Conservation (phyloP, 2,797 vertebrate genomes). For the Aplochiton taeniatus region DNA sequence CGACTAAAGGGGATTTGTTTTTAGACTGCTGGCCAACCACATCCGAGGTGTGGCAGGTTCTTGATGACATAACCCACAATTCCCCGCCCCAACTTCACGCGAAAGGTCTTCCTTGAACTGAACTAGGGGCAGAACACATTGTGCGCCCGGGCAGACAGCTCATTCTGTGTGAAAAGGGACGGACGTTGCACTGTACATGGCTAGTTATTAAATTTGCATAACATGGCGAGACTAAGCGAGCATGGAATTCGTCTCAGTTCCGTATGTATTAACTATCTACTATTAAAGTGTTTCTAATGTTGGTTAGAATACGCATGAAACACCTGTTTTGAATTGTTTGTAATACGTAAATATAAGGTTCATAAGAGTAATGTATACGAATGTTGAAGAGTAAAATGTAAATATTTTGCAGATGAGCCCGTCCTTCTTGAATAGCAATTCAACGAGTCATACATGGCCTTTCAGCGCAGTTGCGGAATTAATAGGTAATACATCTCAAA, state of each 20-base stretch:
- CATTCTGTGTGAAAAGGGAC: too few relatives aligned
- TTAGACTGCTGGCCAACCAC: too few relatives aligned
- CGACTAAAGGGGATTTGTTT: too few relatives aligned
- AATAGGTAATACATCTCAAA: constrained; percentile 65
- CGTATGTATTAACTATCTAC: constrained; percentile 54
- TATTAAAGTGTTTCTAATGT: too few relatives aligned
- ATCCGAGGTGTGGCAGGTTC: too few relatives aligned
- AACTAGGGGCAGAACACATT: too few relatives aligned
- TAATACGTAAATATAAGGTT: background rate
- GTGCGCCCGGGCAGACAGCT: too few relatives aligned
- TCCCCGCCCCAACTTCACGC: too few relatives aligned
- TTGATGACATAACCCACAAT: too few relatives aligned
- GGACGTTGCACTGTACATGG: background rate
- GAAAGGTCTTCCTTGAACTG: too few relatives aligned
- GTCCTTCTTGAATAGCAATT: constrained; percentile 81
- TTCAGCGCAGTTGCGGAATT: constrained; percentile 84
- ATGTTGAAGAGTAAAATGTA: too few relatives aligned
- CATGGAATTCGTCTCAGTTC: constrained; percentile 83
- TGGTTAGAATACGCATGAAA: background rate
- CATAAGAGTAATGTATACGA: too few relatives aligned
- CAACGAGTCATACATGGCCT: constrained; percentile 82
- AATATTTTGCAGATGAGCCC: constrained; percentile 75
- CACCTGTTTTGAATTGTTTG: background rate
- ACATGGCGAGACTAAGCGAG: constrained; percentile 77
- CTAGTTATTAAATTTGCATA: constrained; percentile 14